These are phyloP conservation scores for Schizaphis graminum DNA, from an alignment of 2,888 invertebrate genomes.

Conservation along the genomic window DNA sequence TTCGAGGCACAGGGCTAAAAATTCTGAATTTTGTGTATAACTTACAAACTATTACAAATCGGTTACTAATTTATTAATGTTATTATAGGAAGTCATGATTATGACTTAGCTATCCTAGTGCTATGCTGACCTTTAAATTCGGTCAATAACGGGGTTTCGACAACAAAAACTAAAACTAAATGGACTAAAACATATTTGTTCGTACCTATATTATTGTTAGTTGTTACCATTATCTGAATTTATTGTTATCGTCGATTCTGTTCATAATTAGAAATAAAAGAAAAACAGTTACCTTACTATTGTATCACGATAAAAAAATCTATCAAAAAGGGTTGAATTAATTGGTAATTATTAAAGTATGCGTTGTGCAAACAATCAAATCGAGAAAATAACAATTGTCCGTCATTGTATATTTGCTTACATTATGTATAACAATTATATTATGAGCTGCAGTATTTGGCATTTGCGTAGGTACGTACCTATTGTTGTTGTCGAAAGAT, in stretches of 20 bases:
- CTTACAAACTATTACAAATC: no score
- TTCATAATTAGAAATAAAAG: not conserved
- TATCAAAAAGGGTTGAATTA: not conserved
- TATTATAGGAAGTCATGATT: no score
- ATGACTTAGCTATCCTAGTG: no score
- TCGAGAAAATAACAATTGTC: not conserved
- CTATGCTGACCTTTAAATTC: no score
- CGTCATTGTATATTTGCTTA: not conserved
- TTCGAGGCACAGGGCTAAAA: no score
- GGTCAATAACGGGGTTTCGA: no score
- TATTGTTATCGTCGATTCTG: not conserved
- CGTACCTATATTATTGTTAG: not conserved
- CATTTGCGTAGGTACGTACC: not conserved
- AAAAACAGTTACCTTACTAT: not conserved
- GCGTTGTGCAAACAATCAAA: not conserved
- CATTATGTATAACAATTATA: not conserved
- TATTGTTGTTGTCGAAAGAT: not conserved
- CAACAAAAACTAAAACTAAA: not conserved
- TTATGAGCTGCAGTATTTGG: not conserved
- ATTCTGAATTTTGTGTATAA: no score
- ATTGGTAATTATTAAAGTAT: not conserved
- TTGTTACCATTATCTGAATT: not conserved
- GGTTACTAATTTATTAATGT: no score
- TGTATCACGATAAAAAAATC: not conserved
- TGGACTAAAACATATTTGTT: not conserved